Percentiles rank a stretch among this genome's conserved stretches.
Conservation (phyloP, 2,888 invertebrate genomes). For the Isotomurus palustris region DNA sequence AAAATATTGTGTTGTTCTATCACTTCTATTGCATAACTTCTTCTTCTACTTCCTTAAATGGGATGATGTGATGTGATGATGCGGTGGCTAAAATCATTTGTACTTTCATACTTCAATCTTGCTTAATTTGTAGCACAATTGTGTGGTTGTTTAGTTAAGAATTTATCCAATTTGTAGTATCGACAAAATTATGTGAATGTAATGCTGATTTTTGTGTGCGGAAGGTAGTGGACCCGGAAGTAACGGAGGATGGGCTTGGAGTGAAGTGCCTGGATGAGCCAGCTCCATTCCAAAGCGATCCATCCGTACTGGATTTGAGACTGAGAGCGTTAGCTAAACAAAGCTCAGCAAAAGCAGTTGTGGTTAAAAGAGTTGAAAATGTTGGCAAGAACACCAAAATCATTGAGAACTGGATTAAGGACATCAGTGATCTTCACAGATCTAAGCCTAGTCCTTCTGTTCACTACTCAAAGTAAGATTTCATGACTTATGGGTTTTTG, state of each 20-base stretch:
- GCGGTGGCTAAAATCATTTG: too few relatives aligned
- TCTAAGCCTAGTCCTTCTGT: slow-evolving; percentile 82
- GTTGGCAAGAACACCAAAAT: slow-evolving; percentile 82
- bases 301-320: slow-evolving; percentile 87
- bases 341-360: slow-evolving; percentile 58
- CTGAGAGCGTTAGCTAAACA: slow-evolving; percentile 68
- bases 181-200: too few relatives aligned
- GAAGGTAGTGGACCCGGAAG: slow-evolving; percentile 65
- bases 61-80: too few relatives aligned
- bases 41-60: too few relatives aligned
- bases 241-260: slow-evolving; percentile 61
- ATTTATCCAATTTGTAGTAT: too few relatives aligned
- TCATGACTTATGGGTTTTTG: too few relatives aligned
- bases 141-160: too few relatives aligned
- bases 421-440: slow-evolving; percentile 86
- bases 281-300: slow-evolving; percentile 88
- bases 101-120: too few relatives aligned
- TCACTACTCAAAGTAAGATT: slow-evolving; percentile 69
- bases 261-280: slow-evolving; percentile 89
- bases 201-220: too few relatives aligned
- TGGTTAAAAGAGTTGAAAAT: slow-evolving; percentile 47
- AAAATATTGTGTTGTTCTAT: too few relatives aligned
- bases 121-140: too few relatives aligned
- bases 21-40: too few relatives aligned
- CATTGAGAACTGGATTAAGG: slow-evolving; percentile 95